Base-by-base conservation (phyloP, 2,797 vertebrate genomes). In the Danio choprae region DNA sequence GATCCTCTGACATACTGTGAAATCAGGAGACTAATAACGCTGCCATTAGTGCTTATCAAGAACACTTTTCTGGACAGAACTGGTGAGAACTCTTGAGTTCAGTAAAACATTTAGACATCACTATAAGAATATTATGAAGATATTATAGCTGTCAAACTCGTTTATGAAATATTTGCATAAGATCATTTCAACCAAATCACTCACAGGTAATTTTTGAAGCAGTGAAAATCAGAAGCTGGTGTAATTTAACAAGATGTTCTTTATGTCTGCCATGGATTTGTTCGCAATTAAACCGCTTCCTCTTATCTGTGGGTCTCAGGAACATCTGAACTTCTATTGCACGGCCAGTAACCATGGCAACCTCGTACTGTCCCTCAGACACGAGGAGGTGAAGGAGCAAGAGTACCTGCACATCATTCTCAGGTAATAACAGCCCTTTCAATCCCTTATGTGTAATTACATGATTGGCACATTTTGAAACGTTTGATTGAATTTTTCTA, bases 281-380 rank as follows among this genome's bases (percentile, higher is more conserved):
- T 29, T 44, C 48, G 67, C 68, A 60, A 78, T 59, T 74, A 56
- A 80, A 82, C 65, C 9, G 41, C 8, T 75, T 62, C 50, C 75
- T 51, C 53, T 60, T 81, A 55, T 79, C 70, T 80, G 67, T 0
- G 0, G 84, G 80, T 74, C 82, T 36, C 87, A 98, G 97, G 97
- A 98, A 51, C 97, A 98, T 88, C 93, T 98, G 82, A 97, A 97
- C 87, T 98, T 96, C 90, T 97, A 95, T 85, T 96, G 95, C 36
- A 89, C 95, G 44, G 92, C 95, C 85, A 87, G 92, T 0, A 93
- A 90, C 0, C 84, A 96, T 79, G 96, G 97, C 44, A 95, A 96
- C 87, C 93, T 98, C 0, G 91, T 98, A 63, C 94, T 98, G 90
- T 98, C 97, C 0, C 91, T 98, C 84, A 95, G 96, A 85, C 97